phyloP scores from a whole-genome alignment of 2,888 invertebrate genomes.

The Protophormia terraenovae region DNA sequence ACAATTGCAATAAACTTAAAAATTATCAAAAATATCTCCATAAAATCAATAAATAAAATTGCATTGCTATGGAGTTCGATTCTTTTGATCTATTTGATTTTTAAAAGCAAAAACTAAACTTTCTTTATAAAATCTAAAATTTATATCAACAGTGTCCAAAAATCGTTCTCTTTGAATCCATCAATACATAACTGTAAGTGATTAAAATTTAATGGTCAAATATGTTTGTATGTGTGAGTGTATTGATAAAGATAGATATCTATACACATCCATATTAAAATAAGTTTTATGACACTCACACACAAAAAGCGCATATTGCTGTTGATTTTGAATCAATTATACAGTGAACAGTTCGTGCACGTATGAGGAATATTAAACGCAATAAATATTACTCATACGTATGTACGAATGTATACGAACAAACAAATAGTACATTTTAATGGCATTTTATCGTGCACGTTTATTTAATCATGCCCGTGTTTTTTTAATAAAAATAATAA shows the following conservation, averaged over 20 bases:
- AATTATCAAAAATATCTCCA: no score
- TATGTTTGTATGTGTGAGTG: not conserved
- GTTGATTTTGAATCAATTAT: not conserved
- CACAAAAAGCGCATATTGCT: not conserved
- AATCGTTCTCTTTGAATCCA: not conserved
- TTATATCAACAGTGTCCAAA: not conserved
- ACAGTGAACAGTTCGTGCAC: not conserved
- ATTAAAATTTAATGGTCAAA: not conserved
- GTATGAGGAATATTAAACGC: conserved; percentile 28
- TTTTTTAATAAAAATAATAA: not conserved
- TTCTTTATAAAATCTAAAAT: no score
- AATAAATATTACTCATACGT: conserved; percentile 20
- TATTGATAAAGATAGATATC: no score
- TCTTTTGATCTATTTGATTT: no score
- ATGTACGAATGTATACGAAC: not conserved
- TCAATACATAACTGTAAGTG: not conserved
- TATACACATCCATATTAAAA: not conserved
- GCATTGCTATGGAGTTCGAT: no score
- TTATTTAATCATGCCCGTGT: not conserved
- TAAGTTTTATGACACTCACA: not conserved
- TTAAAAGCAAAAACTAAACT: no score
- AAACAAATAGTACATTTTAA: not conserved
- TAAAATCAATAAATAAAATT: no score
- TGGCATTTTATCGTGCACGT: not conserved
- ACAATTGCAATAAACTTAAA: not conserved